phyloP scores from a whole-genome alignment of 2,888 invertebrate genomes.

The Allophyes oxyacanthae region DNA sequence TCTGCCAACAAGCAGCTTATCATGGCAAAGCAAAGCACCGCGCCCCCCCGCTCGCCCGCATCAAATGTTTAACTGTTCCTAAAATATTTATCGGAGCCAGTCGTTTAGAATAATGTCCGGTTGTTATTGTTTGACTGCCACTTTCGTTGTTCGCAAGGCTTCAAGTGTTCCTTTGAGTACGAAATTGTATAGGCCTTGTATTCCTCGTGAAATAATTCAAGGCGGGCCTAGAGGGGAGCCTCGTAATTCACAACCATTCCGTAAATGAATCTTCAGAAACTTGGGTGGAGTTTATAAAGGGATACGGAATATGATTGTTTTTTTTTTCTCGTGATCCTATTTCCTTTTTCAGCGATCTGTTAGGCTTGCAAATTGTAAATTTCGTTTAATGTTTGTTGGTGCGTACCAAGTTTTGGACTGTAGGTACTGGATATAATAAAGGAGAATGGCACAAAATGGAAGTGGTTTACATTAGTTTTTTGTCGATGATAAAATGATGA shows the following conservation, averaged over 20 bases:
- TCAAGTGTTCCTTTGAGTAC: conserved; percentile 48
- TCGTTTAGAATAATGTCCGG: conserved; percentile 64
- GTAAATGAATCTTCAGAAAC: conserved; percentile 56
- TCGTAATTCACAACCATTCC: conserved; percentile 51
- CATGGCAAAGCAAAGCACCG: neutral
- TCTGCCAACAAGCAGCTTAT: no score
- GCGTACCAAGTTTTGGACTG: conserved; percentile 39
- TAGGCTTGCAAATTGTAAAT: conserved; percentile 56
- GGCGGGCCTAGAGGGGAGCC: conserved; percentile 19
- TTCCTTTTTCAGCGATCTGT: conserved; percentile 48
- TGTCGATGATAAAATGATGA: no score
- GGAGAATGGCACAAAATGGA: conserved; percentile 10
- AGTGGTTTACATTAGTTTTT: no score
- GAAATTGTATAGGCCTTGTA: conserved; percentile 51
- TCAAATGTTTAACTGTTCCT: conserved; percentile 58
- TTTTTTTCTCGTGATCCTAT: conserved; percentile 48
- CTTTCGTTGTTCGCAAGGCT: conserved; percentile 51
- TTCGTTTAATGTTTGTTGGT: conserved; percentile 50
- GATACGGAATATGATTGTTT: conserved; percentile 55
- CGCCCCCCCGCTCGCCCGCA: conserved; percentile 30
- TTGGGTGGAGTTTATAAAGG: conserved; percentile 57
- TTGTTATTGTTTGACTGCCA: conserved; percentile 64
- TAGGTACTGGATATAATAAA: conserved; percentile 26
- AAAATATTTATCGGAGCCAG: conserved; percentile 67
- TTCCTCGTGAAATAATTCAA: conserved; percentile 52